Conservation (phyloP, 1,140 invertebrate species). For the Drosophila triauraria region DNA sequence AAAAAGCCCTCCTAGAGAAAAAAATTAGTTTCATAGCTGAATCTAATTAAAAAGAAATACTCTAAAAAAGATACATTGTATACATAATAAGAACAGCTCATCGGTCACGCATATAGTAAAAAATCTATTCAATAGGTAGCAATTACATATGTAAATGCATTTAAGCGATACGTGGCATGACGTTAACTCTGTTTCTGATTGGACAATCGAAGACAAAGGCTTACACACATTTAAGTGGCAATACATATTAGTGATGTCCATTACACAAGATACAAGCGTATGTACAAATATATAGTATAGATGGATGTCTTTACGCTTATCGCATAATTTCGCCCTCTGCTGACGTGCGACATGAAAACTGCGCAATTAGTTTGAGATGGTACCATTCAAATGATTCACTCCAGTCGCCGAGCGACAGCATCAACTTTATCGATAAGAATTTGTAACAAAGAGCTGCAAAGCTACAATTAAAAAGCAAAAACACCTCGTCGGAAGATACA, state of each 20-base stretch:
- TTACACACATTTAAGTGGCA: slow-evolving; percentile 10
- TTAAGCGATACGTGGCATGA: slow-evolving; percentile 6
- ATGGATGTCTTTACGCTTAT: not conserved
- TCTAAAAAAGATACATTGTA: no score
- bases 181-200: slow-evolving; percentile 12
- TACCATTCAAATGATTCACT: slow-evolving; percentile 19
- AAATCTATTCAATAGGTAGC: not conserved
- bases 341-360: not conserved
- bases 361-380: slow-evolving; percentile 6
- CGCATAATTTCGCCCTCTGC: slow-evolving; percentile 3
- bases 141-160: not conserved
- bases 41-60: not conserved
- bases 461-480: not conserved
- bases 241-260: not conserved
- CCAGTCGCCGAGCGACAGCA: not conserved
- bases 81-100: not conserved
- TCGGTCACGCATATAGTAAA: not conserved
- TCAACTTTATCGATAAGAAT: slow-evolving; percentile 14
- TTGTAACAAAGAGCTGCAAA: slow-evolving; percentile 16
- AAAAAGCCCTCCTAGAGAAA: not conserved
- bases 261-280: slow-evolving; percentile 6
- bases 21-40: not conserved
- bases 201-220: slow-evolving; percentile 1
- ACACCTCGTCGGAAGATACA: not conserved
- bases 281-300: no score